Base-by-base conservation (phyloP, 2,797 vertebrate genomes). In the Sphenodon punctatus region DNA sequence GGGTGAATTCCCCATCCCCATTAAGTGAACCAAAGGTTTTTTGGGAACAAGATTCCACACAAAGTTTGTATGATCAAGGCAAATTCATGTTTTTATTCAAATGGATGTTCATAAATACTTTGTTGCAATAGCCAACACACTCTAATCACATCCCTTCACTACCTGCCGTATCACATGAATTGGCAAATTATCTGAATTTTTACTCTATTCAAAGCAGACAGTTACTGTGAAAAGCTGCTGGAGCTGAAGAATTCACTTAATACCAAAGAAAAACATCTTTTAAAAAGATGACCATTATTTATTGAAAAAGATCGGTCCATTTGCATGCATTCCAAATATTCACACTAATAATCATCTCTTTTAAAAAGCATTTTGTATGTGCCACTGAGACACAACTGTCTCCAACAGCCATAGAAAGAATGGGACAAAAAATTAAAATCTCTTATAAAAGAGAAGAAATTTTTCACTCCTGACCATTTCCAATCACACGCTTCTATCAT, bases 101-200 rank as follows among this genome's bases (percentile, higher is more conserved):
- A 83, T 7, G 59, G 69, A 1, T 51, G 14, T 25, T 78, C n/a
- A 55, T 22, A 67, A 68, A 74, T 17, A 68, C 4, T 60, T 68
- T 61, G 7, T 42, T 72, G 10, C 4, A 73, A 19, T 8, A 42
- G 67, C 74, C 1, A 3, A 61, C 32, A 34, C 23, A 34, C 64
- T 72, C 20, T 76, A 82, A 58, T 89, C 48, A 72, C 27, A 78
- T 46, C 39, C 49, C 4, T 78, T 74, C 30, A 46, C 19, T 72
- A 20, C 75, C 19, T 30, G 66, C 36, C 59, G 22, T 51, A n/a
- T 13, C 81, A 34, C 3, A 51, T 36, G 20, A 87, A 70, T 25
- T 73, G 43, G 10, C 75, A 88, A 84, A 88, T 61, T 79, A 75
- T 61, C 49, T 49, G 38, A 77, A 55, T 61, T 73, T 80, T 89